Conservation (phyloP, 2,113 vertebrate species). For the Platichthys stellatus region DNA sequence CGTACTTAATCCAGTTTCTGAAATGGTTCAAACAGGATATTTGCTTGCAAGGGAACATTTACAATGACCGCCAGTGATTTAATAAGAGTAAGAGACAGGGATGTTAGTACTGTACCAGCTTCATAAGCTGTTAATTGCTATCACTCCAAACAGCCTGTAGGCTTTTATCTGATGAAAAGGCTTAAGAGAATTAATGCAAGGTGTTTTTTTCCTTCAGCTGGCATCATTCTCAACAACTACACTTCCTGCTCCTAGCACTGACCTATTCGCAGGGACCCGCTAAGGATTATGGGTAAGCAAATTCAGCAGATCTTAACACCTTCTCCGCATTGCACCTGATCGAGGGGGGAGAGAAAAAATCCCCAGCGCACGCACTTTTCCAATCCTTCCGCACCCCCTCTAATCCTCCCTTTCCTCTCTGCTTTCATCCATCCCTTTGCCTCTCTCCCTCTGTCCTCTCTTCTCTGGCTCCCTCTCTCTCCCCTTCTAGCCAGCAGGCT, state of each 20-base stretch:
- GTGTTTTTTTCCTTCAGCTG: slow-evolving; percentile 16
- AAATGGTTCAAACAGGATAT: slow-evolving; percentile 30
- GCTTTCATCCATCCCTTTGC: slow-evolving; percentile 71
- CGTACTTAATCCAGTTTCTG: slow-evolving; percentile 9
- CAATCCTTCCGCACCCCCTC: slow-evolving; percentile 68
- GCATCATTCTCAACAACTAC: slow-evolving; percentile 36
- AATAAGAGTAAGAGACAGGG: slow-evolving; percentile 25
- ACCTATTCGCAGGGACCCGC: slow-evolving; percentile 64
- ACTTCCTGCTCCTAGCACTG: slow-evolving; percentile 60
- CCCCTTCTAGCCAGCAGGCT: slow-evolving; percentile 52
- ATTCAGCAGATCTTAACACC: slow-evolving; percentile 81
- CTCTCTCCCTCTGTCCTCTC: slow-evolving; percentile 32
- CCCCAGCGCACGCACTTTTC: slow-evolving; percentile 74
- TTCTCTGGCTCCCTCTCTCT: slow-evolving; percentile 24
- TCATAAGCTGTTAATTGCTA: slow-evolving; percentile 56
- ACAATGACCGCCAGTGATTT: slow-evolving; percentile 44
- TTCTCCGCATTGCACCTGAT: slow-evolving; percentile 80
- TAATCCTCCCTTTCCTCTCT: slow-evolving; percentile 72
- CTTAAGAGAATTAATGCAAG: slow-evolving; percentile 45
- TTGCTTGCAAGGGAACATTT: slow-evolving; percentile 28
- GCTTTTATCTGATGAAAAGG: slow-evolving; percentile 61
- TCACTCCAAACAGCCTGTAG: slow-evolving; percentile 46
- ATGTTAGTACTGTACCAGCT: slow-evolving; percentile 40
- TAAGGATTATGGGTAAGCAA: slow-evolving; percentile 76
- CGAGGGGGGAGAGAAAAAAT: slow-evolving; percentile 52